Percentiles rank a stretch among this genome's conserved stretches.
These are phyloP conservation scores for Sciurus niger DNA, from an alignment of 2,113 vertebrate species.

Conservation along the genomic window DNA sequence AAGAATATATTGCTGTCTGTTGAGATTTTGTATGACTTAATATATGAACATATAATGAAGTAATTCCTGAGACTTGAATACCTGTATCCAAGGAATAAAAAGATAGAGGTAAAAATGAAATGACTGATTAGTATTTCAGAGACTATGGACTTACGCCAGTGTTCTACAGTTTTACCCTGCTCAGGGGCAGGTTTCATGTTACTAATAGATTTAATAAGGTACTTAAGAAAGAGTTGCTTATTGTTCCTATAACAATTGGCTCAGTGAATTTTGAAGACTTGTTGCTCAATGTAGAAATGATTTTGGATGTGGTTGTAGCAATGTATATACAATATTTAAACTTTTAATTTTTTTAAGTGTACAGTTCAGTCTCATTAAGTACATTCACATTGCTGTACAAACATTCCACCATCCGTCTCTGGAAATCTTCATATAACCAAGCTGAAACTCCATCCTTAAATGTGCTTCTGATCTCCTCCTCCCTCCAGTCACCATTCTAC, in stretches of 20 bases:
- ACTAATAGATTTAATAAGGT: background rate
- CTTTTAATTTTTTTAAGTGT: background rate
- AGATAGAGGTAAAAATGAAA: background rate
- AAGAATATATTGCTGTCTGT: background rate
- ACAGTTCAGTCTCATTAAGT: too few relatives aligned
- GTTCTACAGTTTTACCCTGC: background rate
- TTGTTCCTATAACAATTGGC: background rate
- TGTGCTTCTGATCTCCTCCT: too few relatives aligned
- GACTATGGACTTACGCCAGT: background rate
- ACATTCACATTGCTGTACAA: background rate
- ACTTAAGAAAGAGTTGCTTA: background rate
- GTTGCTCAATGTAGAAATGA: background rate
- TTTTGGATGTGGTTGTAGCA: background rate
- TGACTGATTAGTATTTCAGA: background rate
- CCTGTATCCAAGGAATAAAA: background rate
- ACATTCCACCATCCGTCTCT: background rate
- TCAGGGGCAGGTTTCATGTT: background rate
- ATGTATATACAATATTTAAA: background rate
- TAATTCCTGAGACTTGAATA: background rate
- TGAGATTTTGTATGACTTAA: background rate
- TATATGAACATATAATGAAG: background rate
- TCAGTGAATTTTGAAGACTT: background rate
- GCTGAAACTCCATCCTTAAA: background rate
- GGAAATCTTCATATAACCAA: background rate
- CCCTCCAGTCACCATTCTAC: background rate